These are phyloP conservation scores for Pegoplata infirma DNA, from an alignment of 2,888 invertebrate genomes.

Conservation along the genomic window DNA sequence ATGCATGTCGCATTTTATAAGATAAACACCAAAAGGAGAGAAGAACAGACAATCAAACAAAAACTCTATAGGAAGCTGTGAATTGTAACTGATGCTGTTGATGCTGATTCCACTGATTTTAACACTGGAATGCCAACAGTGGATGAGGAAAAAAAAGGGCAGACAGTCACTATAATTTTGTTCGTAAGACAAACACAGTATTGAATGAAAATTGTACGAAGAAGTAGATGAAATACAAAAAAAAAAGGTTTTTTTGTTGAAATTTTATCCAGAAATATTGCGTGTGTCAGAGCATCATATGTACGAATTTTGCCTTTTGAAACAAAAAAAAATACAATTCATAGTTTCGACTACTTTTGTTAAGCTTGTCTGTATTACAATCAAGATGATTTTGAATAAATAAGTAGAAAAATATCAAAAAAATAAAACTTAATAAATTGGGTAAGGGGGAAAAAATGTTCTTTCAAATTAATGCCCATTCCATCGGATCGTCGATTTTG, in stretches of 20 bases:
- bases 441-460: no score
- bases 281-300: slow-evolving; percentile 46
- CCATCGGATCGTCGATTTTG: neutral
- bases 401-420: no score
- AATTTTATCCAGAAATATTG: slow-evolving; percentile 8
- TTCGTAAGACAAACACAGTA: slow-evolving; percentile 8
- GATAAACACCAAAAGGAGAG: slow-evolving; percentile 26
- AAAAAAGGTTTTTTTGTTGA: slow-evolving; percentile 1
- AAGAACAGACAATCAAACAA: slow-evolving; percentile 33
- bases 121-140: neutral
- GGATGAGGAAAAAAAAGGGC: slow-evolving; percentile 15
- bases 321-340: slow-evolving; percentile 3
- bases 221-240: neutral
- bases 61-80: slow-evolving; percentile 49
- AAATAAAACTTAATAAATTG: no score
- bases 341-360: slow-evolving; percentile 14
- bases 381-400: slow-evolving; percentile 19
- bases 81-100: slow-evolving; percentile 42
- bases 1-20: slow-evolving; percentile 50
- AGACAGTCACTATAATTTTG: slow-evolving; percentile 24
- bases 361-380: neutral
- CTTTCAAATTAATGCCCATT: no score
- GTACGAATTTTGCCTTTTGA: slow-evolving; percentile 36
- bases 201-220: slow-evolving; percentile 6
- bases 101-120: slow-evolving; percentile 14